Evolutionary conservation across 2,113 vertebrate genomes (phyloP).

Genomic region (Eptatretus burgeri): DNA sequence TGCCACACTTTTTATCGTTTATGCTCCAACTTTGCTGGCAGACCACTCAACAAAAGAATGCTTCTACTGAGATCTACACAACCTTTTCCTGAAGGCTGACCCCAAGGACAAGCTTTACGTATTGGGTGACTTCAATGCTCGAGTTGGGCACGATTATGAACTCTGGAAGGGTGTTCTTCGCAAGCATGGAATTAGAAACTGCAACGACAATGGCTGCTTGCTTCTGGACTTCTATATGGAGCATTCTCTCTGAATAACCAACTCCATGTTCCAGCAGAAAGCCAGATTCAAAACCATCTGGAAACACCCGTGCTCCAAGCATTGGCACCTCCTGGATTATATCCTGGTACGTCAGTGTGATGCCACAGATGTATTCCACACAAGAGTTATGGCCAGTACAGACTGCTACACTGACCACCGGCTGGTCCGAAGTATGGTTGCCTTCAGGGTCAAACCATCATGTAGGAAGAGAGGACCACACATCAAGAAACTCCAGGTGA

Average conservation of each 20-base stretch:
- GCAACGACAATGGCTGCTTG: not conserved
- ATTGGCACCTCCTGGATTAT: constrained; percentile 3
- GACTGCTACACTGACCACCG: not conserved
- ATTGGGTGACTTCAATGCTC: not conserved
- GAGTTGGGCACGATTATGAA: not conserved
- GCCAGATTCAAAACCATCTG: not conserved
- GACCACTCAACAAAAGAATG: not conserved
- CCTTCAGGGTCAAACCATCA: constrained; percentile 1
- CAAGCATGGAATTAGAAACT: not conserved
- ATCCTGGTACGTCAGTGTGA: not conserved
- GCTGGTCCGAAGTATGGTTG: not conserved
- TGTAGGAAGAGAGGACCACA: no score
- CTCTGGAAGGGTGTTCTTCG: not conserved
- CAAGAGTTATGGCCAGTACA: not conserved
- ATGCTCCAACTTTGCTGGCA: not conserved
- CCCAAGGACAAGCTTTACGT: not conserved
- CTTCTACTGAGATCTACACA: not conserved
- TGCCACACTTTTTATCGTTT: not conserved
- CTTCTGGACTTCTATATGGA: not conserved
- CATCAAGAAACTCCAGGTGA: no score
- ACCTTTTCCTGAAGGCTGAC: not conserved
- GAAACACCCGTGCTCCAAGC: not conserved
- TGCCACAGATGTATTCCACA: not conserved
- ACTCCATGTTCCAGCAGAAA: not conserved
- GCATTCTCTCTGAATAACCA: not conserved